Base-by-base conservation (phyloP, 2,888 invertebrate species). In the Camptogramma bilineatum region DNA sequence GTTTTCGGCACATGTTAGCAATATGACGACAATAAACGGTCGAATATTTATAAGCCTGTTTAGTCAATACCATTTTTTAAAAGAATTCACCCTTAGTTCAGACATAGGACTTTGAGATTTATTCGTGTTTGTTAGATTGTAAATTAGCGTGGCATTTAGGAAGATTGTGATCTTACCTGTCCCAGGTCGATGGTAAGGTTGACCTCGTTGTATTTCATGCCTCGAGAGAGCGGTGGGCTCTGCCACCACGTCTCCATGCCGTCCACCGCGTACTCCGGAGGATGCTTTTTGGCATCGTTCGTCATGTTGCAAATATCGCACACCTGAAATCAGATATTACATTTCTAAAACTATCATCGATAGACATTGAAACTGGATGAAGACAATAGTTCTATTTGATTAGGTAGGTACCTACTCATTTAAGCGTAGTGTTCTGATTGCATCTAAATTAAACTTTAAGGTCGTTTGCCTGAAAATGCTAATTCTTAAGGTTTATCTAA, bases 211-310 rank as follows among this genome's bases (percentile, higher is more conserved):
- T 97, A 99, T 86, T 98, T 97, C 95, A 97, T 97, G 62, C 99
- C 99, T 75, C 99, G 94, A 55, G 99, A 99, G 21, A 99, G 94
- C 0, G 99, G 99, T 0, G 99, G 99, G 82, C 98, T 98, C 93
- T 99, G 99, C 99, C 99, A 99, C 98, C 98, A 99, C 48, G 96
- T 96, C 86, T 98, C 97, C 85, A 96, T 96, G n/a, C 99, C 99
- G 84, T 99, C 99, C 73, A 98, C 98, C 2, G 99, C 99, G 87
- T 96, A 96, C 82, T 97, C 96, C 0, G 99, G 96, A 0, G 98
- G 97, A 90, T 99, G 99, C 76, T 94, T 94, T 86, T 96, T 96
- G 62, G 95, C 95, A 9, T 96, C 95, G 73, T 94, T 94, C 28
- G 93, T 94, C 19, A 96, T 95, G 86, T 98, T 97, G 84, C 99